Base-by-base conservation (phyloP, 2,888 invertebrate species). In the Adelphocoris suturalis region DNA sequence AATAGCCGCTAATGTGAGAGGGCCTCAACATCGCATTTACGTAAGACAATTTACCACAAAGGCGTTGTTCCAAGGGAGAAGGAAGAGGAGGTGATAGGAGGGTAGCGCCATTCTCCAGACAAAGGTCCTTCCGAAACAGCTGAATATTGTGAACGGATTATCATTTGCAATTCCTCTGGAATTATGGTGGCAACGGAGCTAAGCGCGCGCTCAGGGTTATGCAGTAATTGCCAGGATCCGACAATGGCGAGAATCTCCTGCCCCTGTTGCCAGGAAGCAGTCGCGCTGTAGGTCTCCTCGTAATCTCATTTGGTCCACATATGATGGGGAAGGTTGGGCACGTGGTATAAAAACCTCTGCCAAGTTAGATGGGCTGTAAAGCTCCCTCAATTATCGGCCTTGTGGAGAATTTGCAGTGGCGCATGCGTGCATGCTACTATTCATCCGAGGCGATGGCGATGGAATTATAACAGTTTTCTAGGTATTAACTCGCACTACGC, bases 61-160 rank as follows among this genome's bases (percentile, higher is more conserved):
- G 48, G 47, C 86, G 75, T 75, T 47, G 37, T 75, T 37, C 14
- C 75, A 27, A 13, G 86, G 7, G 68, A 37, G 37, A 7, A 37
- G n/a, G 16, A 0, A 28, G 86, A 7, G 12, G 37, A 61, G 23
- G 37, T 16, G 61, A 16, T 11, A 28, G 27, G 37, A 11, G 86
- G 48, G 68, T 9, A 28, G 47, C 16, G 0, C 86, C 48, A 47
- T 85, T 75, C 86, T 19, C 37, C 37, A 75, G 75, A 86, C 86
- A 86, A 86, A 68, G 75, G 86, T 86, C 86, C 75, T 86, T 86
- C 86, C 68, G 86, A 86, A 86, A 86, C 86, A 75, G 86, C 86
- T 68, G 86, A 86, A 86, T 86, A 86, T 86, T 86, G 75, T 75
- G 86, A 86, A 86, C 75, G 86, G 75, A 86, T 86, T 86, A 86